Evolutionary conservation across 2,888 invertebrate species (phyloP).

Genomic region (Coleophora flavipennella): DNA sequence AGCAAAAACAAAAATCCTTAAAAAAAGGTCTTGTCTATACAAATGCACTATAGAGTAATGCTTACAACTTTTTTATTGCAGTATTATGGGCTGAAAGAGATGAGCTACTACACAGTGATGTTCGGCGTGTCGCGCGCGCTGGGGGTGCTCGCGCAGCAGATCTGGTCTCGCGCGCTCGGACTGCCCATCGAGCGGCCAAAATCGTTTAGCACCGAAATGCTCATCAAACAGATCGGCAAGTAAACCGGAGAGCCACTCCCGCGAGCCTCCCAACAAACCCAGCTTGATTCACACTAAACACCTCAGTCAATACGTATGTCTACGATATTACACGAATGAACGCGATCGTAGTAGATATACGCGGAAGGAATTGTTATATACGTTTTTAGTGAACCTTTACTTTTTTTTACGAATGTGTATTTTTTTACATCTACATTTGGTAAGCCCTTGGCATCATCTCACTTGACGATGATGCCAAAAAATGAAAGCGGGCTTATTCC

Average conservation of each 20-base stretch:
- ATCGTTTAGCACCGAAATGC: conserved; percentile 82
- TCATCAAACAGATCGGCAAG: conserved; percentile 59
- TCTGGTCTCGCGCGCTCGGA: conserved; percentile 91
- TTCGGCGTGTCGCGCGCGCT: conserved; percentile 93
- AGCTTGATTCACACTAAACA: conserved; percentile 34
- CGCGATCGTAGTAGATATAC: neutral
- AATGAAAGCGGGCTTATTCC: no score
- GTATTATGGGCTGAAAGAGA: conserved; percentile 93
- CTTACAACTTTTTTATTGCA: conserved; percentile 34
- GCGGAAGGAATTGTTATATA: neutral
- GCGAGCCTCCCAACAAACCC: no score
- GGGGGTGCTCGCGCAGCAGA: conserved; percentile 85
- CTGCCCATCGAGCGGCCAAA: conserved; percentile 90
- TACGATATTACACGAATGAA: neutral
- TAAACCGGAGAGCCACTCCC: conserved; percentile 22
- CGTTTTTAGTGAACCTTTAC: neutral
- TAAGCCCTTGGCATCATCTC: no score
- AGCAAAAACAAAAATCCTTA: no score
- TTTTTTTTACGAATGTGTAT: no score
- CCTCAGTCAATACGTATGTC: conserved; percentile 26
- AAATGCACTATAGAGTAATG: neutral
- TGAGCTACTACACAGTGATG: conserved; percentile 94
- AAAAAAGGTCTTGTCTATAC: no score
- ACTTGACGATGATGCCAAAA: no score
- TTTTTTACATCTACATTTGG: no score